phyloP scores from a whole-genome alignment of 1,140 invertebrate species.

The Drosophila tsacasi region DNA sequence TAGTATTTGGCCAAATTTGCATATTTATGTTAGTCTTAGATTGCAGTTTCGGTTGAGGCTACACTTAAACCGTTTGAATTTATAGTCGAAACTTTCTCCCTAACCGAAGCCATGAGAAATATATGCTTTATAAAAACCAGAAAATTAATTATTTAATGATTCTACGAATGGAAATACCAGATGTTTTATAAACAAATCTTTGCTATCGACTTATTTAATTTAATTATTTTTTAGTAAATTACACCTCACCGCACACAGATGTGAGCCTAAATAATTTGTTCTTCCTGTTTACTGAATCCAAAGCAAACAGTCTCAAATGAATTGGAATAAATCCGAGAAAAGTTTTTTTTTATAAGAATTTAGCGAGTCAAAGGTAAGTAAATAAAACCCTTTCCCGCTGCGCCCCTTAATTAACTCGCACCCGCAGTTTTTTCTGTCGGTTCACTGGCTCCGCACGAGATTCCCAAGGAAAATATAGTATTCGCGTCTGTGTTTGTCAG shows the following conservation, averaged over 20 bases:
- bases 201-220: not conserved
- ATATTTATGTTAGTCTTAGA: slow-evolving; percentile 21
- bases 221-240: not conserved
- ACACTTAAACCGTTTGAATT: not conserved
- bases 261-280: not conserved
- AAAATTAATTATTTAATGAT: not conserved
- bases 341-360: not conserved
- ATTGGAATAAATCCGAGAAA: not conserved
- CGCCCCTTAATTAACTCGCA: slow-evolving; percentile 32
- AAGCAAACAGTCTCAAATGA: not conserved
- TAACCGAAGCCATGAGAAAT: not conserved
- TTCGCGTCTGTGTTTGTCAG: slow-evolving; percentile 41
- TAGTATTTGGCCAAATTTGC: slow-evolving; percentile 17
- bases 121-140: not conserved
- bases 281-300: not conserved
- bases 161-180: no score
- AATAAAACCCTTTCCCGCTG: slow-evolving; percentile 17
- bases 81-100: not conserved
- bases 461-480: slow-evolving; percentile 16
- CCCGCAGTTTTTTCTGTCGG: slow-evolving; percentile 17
- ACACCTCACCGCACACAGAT: not conserved
- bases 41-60: not conserved
- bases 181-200: no score
- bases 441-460: slow-evolving; percentile 43
- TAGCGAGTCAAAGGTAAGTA: slow-evolving; percentile 19